Conservation (phyloP, 2,797 vertebrate genomes). For the Salmo trutta region DNA sequence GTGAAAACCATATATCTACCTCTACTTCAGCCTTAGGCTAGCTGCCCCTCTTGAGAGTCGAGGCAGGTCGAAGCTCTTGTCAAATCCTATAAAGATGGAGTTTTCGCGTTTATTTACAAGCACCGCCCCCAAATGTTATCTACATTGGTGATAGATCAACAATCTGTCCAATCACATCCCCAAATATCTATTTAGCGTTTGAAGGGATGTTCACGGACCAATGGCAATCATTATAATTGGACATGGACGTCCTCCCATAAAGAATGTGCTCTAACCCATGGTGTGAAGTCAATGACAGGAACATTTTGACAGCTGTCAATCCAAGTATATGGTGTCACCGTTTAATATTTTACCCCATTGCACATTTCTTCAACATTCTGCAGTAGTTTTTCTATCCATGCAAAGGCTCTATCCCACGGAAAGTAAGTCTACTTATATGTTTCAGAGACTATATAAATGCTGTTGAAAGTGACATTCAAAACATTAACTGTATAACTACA, state of each 20-base stretch:
- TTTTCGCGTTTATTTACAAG: conserved; percentile 64
- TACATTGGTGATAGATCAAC: conserved; percentile 44
- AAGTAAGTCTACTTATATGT: no score
- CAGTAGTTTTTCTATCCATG: no score
- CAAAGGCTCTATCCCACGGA: no score
- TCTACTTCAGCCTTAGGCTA: conserved; percentile 46
- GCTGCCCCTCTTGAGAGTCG: conserved; percentile 58
- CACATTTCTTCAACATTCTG: no score
- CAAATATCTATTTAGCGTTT: conserved; percentile 16
- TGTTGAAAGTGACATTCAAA: no score
- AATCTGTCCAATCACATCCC: conserved; percentile 61
- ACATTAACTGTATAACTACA: no score
- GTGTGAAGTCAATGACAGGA: neutral
- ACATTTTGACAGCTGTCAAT: conserved; percentile 29
- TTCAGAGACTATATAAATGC: no score
- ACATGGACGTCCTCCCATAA: conserved; percentile 1
- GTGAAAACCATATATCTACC: conserved; percentile 30
- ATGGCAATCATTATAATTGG: conserved; percentile 23
- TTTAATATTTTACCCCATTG: no score
- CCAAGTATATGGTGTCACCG: neutral
- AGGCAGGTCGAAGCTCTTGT: conserved; percentile 74
- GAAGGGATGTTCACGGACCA: conserved; percentile 41
- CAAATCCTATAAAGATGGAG: conserved; percentile 79
- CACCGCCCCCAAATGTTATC: conserved; percentile 54
- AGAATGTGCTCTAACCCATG: conserved; percentile 12